Evolutionary conservation across 2,888 invertebrate species (phyloP).

Genomic region (Eristalis intricaria): DNA sequence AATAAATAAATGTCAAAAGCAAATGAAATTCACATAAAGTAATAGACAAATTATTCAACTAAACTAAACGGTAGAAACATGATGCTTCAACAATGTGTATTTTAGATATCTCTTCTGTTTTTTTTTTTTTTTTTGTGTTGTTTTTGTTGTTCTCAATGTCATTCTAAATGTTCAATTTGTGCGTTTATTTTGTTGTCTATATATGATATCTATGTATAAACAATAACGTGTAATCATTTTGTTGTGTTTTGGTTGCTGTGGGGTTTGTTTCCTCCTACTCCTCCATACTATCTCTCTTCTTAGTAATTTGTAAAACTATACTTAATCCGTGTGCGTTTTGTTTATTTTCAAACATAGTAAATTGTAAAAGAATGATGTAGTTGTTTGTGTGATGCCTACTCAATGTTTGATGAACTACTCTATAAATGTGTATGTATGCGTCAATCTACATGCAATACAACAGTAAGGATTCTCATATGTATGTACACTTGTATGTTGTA

Average conservation of each 20-base stretch:
- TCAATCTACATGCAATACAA: neutral
- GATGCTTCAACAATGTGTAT: slow-evolving; percentile 30
- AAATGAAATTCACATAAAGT: slow-evolving; percentile 22
- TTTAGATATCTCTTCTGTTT: slow-evolving; percentile 4
- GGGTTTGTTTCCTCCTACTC: slow-evolving; percentile 1
- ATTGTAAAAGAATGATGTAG: neutral
- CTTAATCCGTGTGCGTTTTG: neutral
- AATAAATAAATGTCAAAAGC: slow-evolving; percentile 27
- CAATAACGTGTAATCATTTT: slow-evolving; percentile 13
- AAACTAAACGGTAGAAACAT: slow-evolving; percentile 23
- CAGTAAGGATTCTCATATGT: neutral
- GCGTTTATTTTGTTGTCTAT: slow-evolving; percentile 22
- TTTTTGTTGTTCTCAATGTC: neutral
- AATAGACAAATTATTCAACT: slow-evolving; percentile 20
- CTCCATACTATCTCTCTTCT: neutral
- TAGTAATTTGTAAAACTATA: neutral
- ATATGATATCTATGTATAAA: too few relatives aligned
- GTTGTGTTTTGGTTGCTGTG: slow-evolving; percentile 18
- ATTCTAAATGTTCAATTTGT: slow-evolving; percentile 69
- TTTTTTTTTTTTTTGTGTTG: neutral
- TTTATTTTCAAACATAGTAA: neutral
- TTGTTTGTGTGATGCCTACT: neutral
- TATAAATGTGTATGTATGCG: neutral
- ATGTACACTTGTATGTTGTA: neutral
- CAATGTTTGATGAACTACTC: neutral